phyloP scores from a whole-genome alignment of 2,888 invertebrate genomes.

The Pseudococcus longispinus region DNA sequence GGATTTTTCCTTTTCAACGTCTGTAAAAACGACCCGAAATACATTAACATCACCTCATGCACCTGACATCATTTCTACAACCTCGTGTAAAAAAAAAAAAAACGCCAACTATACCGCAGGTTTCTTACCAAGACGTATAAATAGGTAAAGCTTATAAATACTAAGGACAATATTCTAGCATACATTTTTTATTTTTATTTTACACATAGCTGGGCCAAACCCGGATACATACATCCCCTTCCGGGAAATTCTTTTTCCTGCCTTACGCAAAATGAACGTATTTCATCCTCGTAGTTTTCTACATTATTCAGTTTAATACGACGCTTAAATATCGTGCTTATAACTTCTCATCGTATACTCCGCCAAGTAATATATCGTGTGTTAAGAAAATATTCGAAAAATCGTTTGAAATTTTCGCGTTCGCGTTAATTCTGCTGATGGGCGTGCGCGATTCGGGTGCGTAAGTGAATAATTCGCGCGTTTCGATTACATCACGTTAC shows the following conservation, averaged over 20 bases:
- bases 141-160: conserved; percentile 15
- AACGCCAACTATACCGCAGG: background rate
- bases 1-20: conserved; percentile 77
- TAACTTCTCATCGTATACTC: background rate
- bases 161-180: conserved; percentile 32
- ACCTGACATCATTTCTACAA: background rate
- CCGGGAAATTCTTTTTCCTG: conserved; percentile 58
- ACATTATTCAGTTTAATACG: conserved; percentile 37
- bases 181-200: conserved; percentile 49
- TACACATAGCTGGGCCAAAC: conserved; percentile 59
- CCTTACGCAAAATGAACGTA: conserved; percentile 55
- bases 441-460: background rate
- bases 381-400: background rate
- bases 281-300: conserved; percentile 56
- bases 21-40: conserved; percentile 63
- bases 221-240: conserved; percentile 60
- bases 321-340: conserved; percentile 7
- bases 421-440: background rate
- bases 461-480: background rate
- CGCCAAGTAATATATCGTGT: background rate
- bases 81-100: background rate
- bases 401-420: background rate
- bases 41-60: background rate
- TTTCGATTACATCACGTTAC: background rate
- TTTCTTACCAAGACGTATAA: background rate